Percentiles rank a stretch among this genome's conserved stretches.
These are phyloP conservation scores for Aurelia aurita complex sp. Pacific DNA, from an alignment of 30 jellyfish, hydroid and myxozoan species.

Conservation along the genomic window DNA sequence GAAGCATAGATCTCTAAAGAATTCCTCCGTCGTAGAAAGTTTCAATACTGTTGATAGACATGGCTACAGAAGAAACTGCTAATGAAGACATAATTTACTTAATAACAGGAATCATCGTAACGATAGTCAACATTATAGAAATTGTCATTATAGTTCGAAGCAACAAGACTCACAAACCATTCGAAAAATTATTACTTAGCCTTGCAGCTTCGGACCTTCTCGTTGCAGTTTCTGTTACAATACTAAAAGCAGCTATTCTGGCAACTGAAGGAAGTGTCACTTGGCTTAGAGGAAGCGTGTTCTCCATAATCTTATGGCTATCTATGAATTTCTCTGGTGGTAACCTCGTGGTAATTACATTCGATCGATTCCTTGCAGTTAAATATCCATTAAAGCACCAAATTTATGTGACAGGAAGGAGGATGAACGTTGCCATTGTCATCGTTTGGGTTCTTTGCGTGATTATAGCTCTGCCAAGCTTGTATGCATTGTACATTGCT, in stretches of 20 bases:
- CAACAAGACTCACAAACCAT: too few relatives aligned
- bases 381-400: slow-evolving; percentile 32
- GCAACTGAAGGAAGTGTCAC: background rate
- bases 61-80: too few relatives aligned
- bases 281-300: background rate
- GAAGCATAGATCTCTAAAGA: too few relatives aligned
- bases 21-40: too few relatives aligned
- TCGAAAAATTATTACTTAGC: slow-evolving; percentile 3
- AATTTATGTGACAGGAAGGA: background rate
- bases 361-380: slow-evolving; percentile 33
- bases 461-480: background rate
- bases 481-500: too few relatives aligned
- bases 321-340: slow-evolving; percentile 5
- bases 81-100: too few relatives aligned
- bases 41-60: too few relatives aligned
- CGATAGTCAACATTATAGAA: too few relatives aligned
- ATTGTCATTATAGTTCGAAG: too few relatives aligned
- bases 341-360: background rate
- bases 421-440: background rate
- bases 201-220: slow-evolving; percentile 20
- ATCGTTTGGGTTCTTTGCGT: background rate
- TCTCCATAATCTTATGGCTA: background rate
- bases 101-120: too few relatives aligned
- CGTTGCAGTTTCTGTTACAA: slow-evolving; percentile 10
- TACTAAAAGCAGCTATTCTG: background rate